A percentile compares a stretch with the other conserved stretches of the same genome.
Evolutionary conservation across 2,797 vertebrate species (phyloP).

Genomic region (Crocidura indochinensis): DNA sequence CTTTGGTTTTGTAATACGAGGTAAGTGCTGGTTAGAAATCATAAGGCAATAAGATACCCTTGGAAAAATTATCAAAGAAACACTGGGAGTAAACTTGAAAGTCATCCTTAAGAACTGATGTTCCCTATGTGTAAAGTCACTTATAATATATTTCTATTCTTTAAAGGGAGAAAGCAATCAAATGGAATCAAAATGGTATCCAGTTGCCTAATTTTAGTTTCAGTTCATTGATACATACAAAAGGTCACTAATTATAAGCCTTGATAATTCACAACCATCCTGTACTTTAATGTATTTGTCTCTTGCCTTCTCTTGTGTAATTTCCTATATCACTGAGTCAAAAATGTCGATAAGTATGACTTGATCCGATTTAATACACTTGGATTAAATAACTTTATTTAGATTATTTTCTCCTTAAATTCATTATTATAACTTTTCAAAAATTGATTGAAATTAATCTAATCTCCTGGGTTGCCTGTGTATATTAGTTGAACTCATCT

Average conservation of each 20-base stretch:
- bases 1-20: slow-evolving; percentile 99
- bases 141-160: slow-evolving; percentile 12
- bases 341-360: slow-evolving; percentile 34
- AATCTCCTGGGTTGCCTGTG: background rate
- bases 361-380: slow-evolving; percentile 57
- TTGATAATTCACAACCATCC: background rate
- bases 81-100: background rate
- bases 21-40: slow-evolving; percentile 88
- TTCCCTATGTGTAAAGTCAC: background rate
- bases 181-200: background rate
- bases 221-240: background rate
- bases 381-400: slow-evolving; percentile 57
- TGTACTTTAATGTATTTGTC: too few relatives aligned
- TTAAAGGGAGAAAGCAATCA: slow-evolving; percentile 25
- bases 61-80: slow-evolving; percentile 6
- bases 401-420: slow-evolving; percentile 68
- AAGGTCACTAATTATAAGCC: background rate
- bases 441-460: slow-evolving; percentile 59
- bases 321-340: background rate
- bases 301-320: slow-evolving; percentile 35
- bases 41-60: background rate
- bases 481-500: slow-evolving; percentile 22
- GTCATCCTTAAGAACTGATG: background rate
- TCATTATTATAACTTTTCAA: slow-evolving; percentile 63
- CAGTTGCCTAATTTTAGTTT: slow-evolving; percentile 1